Evolutionary conservation across 2,797 vertebrate species (phyloP).

Genomic region (Pangasius mekongensis): DNA sequence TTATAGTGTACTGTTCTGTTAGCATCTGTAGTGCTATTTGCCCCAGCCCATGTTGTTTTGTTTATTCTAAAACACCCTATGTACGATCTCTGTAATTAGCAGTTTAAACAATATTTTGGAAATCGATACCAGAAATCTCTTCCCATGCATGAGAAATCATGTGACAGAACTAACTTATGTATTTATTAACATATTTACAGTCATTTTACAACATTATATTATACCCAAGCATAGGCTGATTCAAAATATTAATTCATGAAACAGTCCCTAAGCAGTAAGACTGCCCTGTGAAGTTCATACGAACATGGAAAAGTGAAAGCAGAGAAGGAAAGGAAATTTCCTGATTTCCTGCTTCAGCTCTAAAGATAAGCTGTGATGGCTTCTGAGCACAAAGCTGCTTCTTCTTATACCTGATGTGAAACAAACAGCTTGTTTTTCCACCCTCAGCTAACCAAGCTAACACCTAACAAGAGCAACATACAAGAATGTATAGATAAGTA

Average conservation of each 20-base stretch:
- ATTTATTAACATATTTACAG: not conserved
- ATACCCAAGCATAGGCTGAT: no score
- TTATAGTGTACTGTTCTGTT: not conserved
- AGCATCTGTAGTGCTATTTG: not conserved
- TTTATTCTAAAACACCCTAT: not conserved
- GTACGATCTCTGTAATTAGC: not conserved
- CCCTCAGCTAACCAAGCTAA: not conserved
- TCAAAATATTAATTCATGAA: not conserved
- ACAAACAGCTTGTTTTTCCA: not conserved
- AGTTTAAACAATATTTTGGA: not conserved
- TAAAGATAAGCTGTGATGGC: constrained; percentile 35
- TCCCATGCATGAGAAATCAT: not conserved
- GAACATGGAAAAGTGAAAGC: not conserved
- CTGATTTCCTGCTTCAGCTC: constrained; percentile 47
- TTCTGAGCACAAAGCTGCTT: constrained; percentile 32
- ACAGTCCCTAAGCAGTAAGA: not conserved
- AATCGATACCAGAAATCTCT: not conserved
- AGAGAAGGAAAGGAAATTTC: constrained; percentile 24
- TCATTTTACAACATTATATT: not conserved
- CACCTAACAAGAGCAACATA: not conserved
- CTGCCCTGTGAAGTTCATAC: not conserved
- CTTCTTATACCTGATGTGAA: constrained; percentile 21
- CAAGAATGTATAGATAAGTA: constrained; percentile 5
- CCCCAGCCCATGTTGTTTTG: not conserved
- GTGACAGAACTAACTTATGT: not conserved